phyloP scores from a whole-genome alignment of 2,113 vertebrate genomes.

The Sapayoa aenigma region DNA sequence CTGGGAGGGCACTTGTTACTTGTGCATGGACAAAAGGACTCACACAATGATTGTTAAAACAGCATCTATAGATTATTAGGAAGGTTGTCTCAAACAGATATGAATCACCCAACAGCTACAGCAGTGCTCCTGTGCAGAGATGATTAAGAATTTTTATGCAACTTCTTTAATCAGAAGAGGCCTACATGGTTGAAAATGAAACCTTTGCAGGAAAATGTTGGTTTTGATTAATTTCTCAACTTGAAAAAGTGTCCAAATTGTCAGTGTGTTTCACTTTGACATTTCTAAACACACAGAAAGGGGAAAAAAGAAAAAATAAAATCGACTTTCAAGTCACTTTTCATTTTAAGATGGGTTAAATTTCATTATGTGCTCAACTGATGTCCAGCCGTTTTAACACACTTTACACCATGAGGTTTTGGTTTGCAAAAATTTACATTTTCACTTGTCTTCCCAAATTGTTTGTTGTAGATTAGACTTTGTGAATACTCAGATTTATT shows the following conservation, averaged over 20 bases:
- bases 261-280: constrained; percentile 20
- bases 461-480: background rate
- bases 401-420: background rate
- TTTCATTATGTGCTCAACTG: background rate
- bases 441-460: background rate
- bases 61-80: background rate
- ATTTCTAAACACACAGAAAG: constrained; percentile 6
- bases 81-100: background rate
- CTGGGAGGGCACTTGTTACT: background rate
- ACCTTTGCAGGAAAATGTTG: constrained; percentile 53
- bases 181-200: constrained; percentile 58
- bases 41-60: background rate
- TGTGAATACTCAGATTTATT: background rate
- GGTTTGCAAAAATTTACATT: background rate
- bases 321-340: background rate
- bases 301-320: background rate
- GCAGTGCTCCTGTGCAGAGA: background rate
- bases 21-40: background rate
- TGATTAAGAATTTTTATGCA: constrained; percentile 39
- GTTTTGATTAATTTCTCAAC: constrained; percentile 62
- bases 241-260: constrained; percentile 18
- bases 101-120: constrained; percentile 5
- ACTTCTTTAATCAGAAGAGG: constrained; percentile 52
- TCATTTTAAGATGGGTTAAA: background rate
- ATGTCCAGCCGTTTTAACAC: background rate